Evolutionary conservation across 2,797 vertebrate genomes (phyloP).

Genomic region (Kryptopterus vitreolus): DNA sequence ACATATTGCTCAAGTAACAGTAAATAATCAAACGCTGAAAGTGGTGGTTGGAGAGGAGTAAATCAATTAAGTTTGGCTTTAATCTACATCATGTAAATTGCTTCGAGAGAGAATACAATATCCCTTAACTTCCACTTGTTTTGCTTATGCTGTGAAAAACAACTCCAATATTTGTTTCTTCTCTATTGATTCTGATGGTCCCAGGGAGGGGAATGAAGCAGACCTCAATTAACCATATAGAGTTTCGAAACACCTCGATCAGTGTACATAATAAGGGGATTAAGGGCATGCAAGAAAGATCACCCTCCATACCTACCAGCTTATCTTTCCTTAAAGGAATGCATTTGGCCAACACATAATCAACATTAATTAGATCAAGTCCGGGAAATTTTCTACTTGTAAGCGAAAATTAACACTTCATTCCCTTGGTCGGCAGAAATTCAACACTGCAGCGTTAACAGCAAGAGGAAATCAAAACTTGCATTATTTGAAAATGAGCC

Average conservation of each 20-base stretch:
- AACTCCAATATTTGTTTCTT: constrained; percentile 72
- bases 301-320: constrained; percentile 62
- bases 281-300: constrained; percentile 73
- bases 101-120: constrained; percentile 42
- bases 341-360: constrained; percentile 72
- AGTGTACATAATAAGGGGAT: constrained; percentile 71
- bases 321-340: constrained; percentile 75
- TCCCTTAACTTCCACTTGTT: constrained; percentile 62
- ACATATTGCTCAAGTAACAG: constrained; percentile 51
- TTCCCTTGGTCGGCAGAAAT: constrained; percentile 84
- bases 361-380: constrained; percentile 77
- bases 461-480: constrained; percentile 67
- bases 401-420: constrained; percentile 86
- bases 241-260: constrained; percentile 76
- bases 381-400: constrained; percentile 77
- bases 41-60: constrained; percentile 51
- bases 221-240: constrained; percentile 69
- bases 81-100: constrained; percentile 63
- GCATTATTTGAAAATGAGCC: constrained; percentile 67
- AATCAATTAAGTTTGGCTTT: constrained; percentile 66
- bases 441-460: constrained; percentile 72
- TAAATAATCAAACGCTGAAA: constrained; percentile 64
- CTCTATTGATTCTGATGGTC: constrained; percentile 68
- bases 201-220: constrained; percentile 65
- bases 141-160: constrained; percentile 83